These are phyloP conservation scores for Incurvaria masculella DNA, from an alignment of 2,888 invertebrate genomes.

Conservation along the genomic window DNA sequence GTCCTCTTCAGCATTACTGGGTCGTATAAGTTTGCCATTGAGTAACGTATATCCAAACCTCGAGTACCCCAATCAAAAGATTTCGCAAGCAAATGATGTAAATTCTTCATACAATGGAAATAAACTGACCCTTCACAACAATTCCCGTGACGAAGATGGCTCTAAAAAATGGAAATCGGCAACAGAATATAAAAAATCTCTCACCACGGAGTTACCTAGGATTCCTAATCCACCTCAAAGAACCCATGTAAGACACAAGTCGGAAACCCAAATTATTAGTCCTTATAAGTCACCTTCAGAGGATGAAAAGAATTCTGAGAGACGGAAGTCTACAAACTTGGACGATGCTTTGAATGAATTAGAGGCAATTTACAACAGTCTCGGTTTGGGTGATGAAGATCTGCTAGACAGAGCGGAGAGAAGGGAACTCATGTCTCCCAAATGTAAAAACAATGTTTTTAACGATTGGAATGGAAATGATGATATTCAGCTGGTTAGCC, in stretches of 20 bases:
- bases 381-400: constrained; percentile 81
- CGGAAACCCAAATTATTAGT: constrained; percentile 38
- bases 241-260: constrained; percentile 46
- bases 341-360: constrained; percentile 87
- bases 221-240: constrained; percentile 35
- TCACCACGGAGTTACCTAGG: constrained; percentile 36
- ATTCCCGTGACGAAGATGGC: constrained; percentile 37
- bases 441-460: constrained; percentile 38
- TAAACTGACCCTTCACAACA: constrained; percentile 25
- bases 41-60: not conserved
- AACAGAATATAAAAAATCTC: constrained; percentile 44
- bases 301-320: constrained; percentile 46
- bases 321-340: constrained; percentile 71
- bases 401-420: constrained; percentile 76
- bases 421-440: constrained; percentile 61
- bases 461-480: constrained; percentile 54
- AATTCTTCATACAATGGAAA: constrained; percentile 28
- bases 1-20: constrained; percentile 24
- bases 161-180: constrained; percentile 49
- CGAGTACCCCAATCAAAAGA: not conserved
- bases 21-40: not conserved
- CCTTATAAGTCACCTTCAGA: constrained; percentile 43
- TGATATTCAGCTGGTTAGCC: constrained; percentile 43
- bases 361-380: constrained; percentile 87
- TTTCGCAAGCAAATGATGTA: not conserved